phyloP scores from a whole-genome alignment of 1,140 invertebrate species.

The Camponotus pennsylvanicus region DNA sequence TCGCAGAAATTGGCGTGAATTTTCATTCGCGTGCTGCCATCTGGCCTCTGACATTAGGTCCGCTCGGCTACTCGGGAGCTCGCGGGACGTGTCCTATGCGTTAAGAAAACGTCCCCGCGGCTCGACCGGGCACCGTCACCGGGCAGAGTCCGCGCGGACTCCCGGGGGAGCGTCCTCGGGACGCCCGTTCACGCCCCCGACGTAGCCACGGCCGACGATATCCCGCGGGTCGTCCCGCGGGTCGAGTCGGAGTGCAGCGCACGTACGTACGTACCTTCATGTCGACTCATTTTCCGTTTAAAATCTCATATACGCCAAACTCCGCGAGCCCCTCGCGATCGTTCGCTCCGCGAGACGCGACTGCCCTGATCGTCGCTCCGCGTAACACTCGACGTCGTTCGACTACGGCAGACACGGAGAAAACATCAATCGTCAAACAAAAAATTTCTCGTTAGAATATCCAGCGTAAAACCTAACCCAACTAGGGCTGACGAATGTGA shows the following conservation, averaged over 20 bases:
- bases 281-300: constrained; percentile 92
- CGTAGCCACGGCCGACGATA: not conserved
- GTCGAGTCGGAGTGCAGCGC: constrained; percentile 70
- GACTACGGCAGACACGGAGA: constrained; percentile 81
- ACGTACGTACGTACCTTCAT: constrained; percentile 90
- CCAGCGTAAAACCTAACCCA: constrained; percentile 91
- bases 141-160: constrained; percentile 27
- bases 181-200: not conserved
- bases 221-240: constrained; percentile 20
- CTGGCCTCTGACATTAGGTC: constrained; percentile 83
- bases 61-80: constrained; percentile 61
- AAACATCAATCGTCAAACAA: constrained; percentile 89
- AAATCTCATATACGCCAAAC: constrained; percentile 87
- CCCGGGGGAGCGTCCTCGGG: not conserved
- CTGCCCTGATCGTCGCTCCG: constrained; percentile 51
- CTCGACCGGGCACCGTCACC: constrained; percentile 37
- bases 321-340: constrained; percentile 84
- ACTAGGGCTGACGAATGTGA: constrained; percentile 89
- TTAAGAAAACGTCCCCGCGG: constrained; percentile 54
- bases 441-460: constrained; percentile 89
- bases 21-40: constrained; percentile 83
- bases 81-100: constrained; percentile 59
- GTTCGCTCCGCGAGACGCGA: constrained; percentile 84
- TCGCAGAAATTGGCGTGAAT: constrained; percentile 73
- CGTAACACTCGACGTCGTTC: constrained; percentile 62